These are phyloP conservation scores for Sapajus apella DNA, from an alignment of 2,113 vertebrate genomes.

Conservation along the genomic window DNA sequence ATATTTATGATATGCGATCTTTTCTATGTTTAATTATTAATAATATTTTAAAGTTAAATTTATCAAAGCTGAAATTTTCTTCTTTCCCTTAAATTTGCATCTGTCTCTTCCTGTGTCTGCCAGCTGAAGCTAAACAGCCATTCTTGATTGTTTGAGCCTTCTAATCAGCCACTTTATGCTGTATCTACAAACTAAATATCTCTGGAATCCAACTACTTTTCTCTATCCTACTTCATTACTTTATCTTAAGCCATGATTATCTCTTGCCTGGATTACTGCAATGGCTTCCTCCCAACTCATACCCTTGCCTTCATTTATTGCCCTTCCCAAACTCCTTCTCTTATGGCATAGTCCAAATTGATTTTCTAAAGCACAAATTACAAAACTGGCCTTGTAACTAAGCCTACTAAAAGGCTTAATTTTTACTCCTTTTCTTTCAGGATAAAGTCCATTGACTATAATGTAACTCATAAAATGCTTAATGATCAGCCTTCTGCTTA, in stretches of 20 bases:
- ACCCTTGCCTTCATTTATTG: neutral
- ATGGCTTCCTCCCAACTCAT: neutral
- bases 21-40: neutral
- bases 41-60: neutral
- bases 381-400: neutral
- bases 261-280: neutral
- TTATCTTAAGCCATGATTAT: neutral
- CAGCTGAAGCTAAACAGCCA: neutral
- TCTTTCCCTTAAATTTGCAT: neutral
- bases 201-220: neutral
- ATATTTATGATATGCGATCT: neutral
- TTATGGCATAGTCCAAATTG: neutral
- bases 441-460: neutral
- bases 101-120: neutral
- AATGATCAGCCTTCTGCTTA: neutral
- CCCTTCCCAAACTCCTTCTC: neutral
- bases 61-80: neutral
- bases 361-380: neutral
- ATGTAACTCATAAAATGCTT: constrained; percentile 31
- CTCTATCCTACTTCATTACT: neutral
- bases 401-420: neutral
- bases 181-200: neutral
- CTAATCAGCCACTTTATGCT: neutral
- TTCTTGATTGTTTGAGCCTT: neutral
- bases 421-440: neutral